Evolutionary conservation across 37 sponge, comb jelly and placozoan genomes (phyloP).

Genomic region (Haliclona indistincta): DNA sequence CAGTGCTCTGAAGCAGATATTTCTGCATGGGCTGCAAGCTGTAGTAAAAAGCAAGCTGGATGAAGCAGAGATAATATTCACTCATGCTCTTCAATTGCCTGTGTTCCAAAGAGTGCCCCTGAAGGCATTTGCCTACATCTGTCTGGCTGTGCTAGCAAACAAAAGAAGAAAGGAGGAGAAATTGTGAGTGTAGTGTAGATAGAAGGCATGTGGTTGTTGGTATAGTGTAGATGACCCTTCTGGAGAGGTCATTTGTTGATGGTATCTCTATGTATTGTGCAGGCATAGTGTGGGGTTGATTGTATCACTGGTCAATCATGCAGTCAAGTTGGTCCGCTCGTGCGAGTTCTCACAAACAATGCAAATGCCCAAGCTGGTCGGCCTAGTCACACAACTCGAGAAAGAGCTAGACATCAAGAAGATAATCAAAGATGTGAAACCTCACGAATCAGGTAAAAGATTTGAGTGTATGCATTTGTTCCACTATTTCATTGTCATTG

Average conservation of each 20-base stretch:
- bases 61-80: slow-evolving; percentile 67
- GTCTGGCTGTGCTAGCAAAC: slow-evolving; percentile 64
- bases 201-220: neutral
- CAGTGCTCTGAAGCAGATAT: slow-evolving; percentile 35
- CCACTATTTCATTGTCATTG: too few relatives aligned
- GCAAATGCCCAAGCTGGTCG: slow-evolving; percentile 47
- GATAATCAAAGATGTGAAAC: slow-evolving; percentile 15
- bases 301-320: slow-evolving; percentile 13
- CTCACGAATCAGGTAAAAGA: too few relatives aligned
- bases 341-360: slow-evolving; percentile 23
- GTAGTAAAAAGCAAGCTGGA: slow-evolving; percentile 49
- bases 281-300: slow-evolving; percentile 7
- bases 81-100: slow-evolving; percentile 64
- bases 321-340: slow-evolving; percentile 24
- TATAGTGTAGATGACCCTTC: neutral
- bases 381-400: slow-evolving; percentile 46
- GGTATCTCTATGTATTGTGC: neutral
- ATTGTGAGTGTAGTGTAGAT: slow-evolving; percentile 1
- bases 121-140: slow-evolving; percentile 63
- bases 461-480: too few relatives aligned
- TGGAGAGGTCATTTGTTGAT: too few relatives aligned
- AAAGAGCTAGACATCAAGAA: slow-evolving; percentile 49
- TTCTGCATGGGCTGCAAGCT: slow-evolving; percentile 63
- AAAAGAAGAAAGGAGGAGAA: slow-evolving; percentile 39
- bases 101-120: slow-evolving; percentile 59